Base-by-base conservation (phyloP, 1,140 invertebrate genomes). In the Saccostrea glomerata region DNA sequence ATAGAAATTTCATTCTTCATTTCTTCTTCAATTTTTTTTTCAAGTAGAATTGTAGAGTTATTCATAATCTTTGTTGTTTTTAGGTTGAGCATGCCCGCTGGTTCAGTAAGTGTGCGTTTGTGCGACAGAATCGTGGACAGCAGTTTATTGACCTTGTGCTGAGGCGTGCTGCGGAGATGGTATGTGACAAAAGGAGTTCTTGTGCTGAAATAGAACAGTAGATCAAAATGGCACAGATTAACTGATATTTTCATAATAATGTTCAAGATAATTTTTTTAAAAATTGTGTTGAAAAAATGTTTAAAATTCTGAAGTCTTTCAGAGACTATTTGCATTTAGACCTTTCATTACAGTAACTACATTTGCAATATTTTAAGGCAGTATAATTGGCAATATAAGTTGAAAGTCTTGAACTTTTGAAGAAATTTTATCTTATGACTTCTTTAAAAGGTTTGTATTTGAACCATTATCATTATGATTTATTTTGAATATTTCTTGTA, bases 11-110 rank as follows among this genome's bases (percentile, higher is more conserved):
- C n/a, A n/a, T n/a, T n/a, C n/a, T n/a, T n/a, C n/a, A n/a, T n/a
- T 47, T 9, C 5, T 47, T 1, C 47, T 2, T 47, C 0, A 66
- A 17, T 66, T 20, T 66, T 25, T 23, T 82, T 11, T 30, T 40
- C 11, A 25, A 17, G 30, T 2, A 40, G n/a, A 13, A 23, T 82
- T 47, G 17, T 82, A 47, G 40, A 13, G 17, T 12, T 23, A 30
- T 15, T 30, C 15, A 15, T 30, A 23, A 30, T 82, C 0, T 40
- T 17, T 40, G 17, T 82, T 82, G 17, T 84, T 55, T 55, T 1
- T 13, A 84, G 83, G 83, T 84, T 13, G 92, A 92, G 58, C 92
- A 92, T 89, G 91, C 90, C 6, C 73, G 86, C n/a, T 91, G 90
- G 82, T 91, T 88, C 73, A 86, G 87, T 7, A 47, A 86, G 15